These are phyloP conservation scores for Saimiri boliviensis DNA, from an alignment of 2,113 vertebrate species.

Conservation along the genomic window DNA sequence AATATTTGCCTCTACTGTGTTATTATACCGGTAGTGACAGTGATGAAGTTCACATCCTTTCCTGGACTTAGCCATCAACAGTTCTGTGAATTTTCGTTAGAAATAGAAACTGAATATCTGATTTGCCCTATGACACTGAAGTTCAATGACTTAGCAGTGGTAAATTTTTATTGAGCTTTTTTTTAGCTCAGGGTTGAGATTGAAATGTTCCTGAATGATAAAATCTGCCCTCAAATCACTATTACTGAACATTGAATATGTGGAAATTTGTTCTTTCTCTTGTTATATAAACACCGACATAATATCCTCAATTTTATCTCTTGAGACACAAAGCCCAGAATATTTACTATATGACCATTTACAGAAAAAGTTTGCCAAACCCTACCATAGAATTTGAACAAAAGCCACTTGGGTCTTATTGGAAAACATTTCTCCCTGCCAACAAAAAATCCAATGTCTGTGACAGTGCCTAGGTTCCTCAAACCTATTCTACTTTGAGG, in stretches of 20 bases:
- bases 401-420: not conserved
- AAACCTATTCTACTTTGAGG: not conserved
- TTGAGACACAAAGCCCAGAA: not conserved
- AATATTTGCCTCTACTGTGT: not conserved
- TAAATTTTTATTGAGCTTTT: not conserved
- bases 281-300: not conserved
- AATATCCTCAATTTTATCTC: not conserved
- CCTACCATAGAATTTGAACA: not conserved
- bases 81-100: not conserved
- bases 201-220: not conserved
- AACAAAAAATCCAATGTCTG: not conserved
- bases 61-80: not conserved
- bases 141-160: not conserved
- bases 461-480: not conserved
- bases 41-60: not conserved
- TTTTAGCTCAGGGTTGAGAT: not conserved
- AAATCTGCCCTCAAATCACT: not conserved
- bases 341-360: not conserved
- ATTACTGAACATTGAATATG: not conserved
- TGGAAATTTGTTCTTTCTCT: not conserved
- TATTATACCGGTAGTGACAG: not conserved
- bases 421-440: not conserved
- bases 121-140: not conserved
- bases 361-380: not conserved
- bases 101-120: not conserved